phyloP scores from a whole-genome alignment of 2,113 vertebrate species.

The Mastomys natalensis region DNA sequence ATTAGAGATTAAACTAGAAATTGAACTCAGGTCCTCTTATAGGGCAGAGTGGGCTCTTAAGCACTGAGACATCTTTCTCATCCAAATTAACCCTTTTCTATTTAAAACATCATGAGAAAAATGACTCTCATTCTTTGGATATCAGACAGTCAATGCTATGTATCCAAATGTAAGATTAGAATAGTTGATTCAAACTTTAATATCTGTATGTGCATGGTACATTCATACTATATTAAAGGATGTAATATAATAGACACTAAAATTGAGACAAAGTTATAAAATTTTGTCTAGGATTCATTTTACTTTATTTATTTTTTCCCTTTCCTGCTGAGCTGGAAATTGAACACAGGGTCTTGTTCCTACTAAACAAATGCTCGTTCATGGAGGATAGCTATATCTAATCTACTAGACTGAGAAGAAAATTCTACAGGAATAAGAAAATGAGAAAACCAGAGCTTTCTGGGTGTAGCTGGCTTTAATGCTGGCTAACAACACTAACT shows the following conservation, averaged over 20 bases:
- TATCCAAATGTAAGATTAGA: background rate
- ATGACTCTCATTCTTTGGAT: background rate
- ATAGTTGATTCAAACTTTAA: background rate
- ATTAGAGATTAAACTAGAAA: background rate
- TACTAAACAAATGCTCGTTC: background rate
- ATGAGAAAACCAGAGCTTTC: background rate
- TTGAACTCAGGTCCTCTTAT: background rate
- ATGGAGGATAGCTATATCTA: background rate
- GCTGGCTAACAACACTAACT: accelerated
- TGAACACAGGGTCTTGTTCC: background rate
- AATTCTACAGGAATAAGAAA: background rate
- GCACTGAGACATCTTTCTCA: background rate
- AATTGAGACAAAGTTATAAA: background rate
- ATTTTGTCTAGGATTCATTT: background rate
- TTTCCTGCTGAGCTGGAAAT: background rate
- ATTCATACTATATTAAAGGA: background rate
- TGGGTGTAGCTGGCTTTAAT: accelerated
- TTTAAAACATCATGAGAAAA: background rate
- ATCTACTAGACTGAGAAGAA: background rate
- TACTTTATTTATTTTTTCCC: background rate
- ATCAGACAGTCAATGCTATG: background rate
- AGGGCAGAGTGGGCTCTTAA: too few relatives aligned
- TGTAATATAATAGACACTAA: background rate
- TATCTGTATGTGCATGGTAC: background rate
- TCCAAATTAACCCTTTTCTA: background rate